These are phyloP conservation scores for Malaclemys terrapin DNA, from an alignment of 2,113 vertebrate genomes.

Conservation along the genomic window DNA sequence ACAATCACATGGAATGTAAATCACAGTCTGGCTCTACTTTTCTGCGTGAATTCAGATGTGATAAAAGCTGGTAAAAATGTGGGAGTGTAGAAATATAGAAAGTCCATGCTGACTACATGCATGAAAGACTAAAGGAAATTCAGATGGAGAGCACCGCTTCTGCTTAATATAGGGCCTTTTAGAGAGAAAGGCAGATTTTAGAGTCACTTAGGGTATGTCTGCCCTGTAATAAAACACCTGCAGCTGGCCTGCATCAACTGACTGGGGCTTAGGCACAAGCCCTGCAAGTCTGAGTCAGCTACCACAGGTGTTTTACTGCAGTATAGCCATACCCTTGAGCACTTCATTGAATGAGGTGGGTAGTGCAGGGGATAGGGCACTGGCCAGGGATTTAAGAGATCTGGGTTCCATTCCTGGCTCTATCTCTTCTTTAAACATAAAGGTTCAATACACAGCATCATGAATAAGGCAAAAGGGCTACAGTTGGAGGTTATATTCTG, in stretches of 20 bases:
- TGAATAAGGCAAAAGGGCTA: not conserved
- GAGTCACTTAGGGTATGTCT: not conserved
- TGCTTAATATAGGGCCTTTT: not conserved
- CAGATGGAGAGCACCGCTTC: not conserved
- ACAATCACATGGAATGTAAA: not conserved
- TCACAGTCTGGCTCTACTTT: not conserved
- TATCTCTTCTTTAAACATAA: not conserved
- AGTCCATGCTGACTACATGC: no score
- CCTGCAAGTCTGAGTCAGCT: not conserved
- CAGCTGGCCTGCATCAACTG: no score
- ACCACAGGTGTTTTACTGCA: not conserved
- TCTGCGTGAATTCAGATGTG: not conserved
- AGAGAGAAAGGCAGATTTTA: not conserved
- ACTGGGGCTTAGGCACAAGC: not conserved
- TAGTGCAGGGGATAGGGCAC: not conserved
- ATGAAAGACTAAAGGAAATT: not conserved
- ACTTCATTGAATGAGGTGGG: not conserved
- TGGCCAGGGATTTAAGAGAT: not conserved
- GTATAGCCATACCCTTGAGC: not conserved
- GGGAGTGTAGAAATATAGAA: not conserved
- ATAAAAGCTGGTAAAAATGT: not conserved
- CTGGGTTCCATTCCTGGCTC: not conserved
- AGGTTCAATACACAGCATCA: not conserved
- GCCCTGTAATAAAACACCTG: no score
- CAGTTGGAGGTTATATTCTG: not conserved